A percentile compares a stretch with the other conserved stretches of the same genome.
phyloP scores from a whole-genome alignment of 2,113 vertebrate genomes.

The Hydropotes inermis region DNA sequence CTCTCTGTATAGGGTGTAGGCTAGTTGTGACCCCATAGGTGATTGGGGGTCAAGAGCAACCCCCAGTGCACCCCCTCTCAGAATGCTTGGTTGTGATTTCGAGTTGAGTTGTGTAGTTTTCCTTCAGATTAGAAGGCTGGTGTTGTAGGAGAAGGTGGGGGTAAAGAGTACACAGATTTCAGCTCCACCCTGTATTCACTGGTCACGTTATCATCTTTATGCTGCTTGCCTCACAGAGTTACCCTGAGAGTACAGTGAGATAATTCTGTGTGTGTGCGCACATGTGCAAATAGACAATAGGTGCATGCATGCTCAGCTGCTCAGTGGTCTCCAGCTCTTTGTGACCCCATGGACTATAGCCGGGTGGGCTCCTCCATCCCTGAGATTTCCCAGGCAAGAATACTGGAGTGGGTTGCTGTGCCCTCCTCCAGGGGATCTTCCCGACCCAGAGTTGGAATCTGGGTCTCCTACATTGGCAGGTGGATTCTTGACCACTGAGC shows the following conservation, averaged over 20 bases:
- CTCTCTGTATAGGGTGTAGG: not conserved
- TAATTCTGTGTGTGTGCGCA: not conserved
- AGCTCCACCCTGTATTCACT: not conserved
- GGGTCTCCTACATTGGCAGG: not conserved
- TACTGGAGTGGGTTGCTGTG: not conserved
- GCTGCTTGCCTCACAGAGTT: not conserved
- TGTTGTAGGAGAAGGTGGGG: not conserved
- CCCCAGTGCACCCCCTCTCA: not conserved
- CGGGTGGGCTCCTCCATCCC: not conserved
- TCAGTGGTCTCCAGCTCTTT: not conserved
- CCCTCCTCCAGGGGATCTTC: not conserved
- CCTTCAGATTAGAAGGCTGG: not conserved
- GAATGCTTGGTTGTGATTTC: not conserved
- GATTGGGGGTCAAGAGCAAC: not conserved
- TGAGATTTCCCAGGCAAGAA: not conserved
- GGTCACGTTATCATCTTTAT: not conserved
- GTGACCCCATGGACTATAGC: not conserved
- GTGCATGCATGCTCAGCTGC: not conserved
- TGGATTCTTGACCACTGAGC: not conserved
- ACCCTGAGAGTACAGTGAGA: not conserved
- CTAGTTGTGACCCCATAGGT: not conserved
- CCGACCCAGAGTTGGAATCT: not conserved
- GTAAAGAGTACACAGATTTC: not conserved
- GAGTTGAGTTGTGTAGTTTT: not conserved
- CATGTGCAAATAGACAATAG: accelerated